These are phyloP conservation scores for Actinernus sp. DNA, from an alignment of 92 coral and sea anemone genomes.

Conservation along the genomic window DNA sequence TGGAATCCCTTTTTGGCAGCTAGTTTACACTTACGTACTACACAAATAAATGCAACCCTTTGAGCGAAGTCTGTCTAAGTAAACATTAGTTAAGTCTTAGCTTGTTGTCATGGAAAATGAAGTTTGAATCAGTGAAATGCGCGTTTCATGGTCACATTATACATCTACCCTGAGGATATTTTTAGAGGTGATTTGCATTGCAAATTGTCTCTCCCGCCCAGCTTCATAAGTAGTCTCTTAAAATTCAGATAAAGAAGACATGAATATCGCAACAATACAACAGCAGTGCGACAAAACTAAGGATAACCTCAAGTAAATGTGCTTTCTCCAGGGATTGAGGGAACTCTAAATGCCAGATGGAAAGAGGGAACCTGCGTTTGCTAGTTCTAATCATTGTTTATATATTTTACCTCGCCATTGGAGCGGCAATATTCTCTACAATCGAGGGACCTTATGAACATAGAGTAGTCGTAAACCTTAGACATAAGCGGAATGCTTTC, in stretches of 20 bases:
- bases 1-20: too few relatives aligned
- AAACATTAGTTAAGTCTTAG: too few relatives aligned
- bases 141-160: too few relatives aligned
- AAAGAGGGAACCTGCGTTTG: constrained; percentile 86
- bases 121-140: too few relatives aligned
- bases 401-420: constrained; percentile 87
- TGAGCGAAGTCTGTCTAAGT: too few relatives aligned
- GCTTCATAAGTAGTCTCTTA: background rate
- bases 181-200: constrained; percentile 48
- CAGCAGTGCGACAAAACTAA: too few relatives aligned
- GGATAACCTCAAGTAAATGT: too few relatives aligned
- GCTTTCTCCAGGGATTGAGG: too few relatives aligned
- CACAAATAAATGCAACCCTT: too few relatives aligned
- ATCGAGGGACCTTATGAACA: constrained; percentile 95
- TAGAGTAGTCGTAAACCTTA: constrained; percentile 68
- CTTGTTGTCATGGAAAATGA: too few relatives aligned
- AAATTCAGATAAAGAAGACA: background rate
- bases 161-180: constrained; percentile 1
- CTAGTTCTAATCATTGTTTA: constrained; percentile 79
- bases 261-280: too few relatives aligned
- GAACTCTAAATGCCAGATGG: constrained; percentile 57
- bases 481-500: constrained; percentile 76
- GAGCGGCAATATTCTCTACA: constrained; percentile 97
- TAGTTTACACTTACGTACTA: too few relatives aligned
- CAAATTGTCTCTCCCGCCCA: background rate